Percentiles rank a stretch among this genome's conserved stretches.
Conservation (phyloP, 2,888 invertebrate species). For the Sinhomidia bicolor region DNA sequence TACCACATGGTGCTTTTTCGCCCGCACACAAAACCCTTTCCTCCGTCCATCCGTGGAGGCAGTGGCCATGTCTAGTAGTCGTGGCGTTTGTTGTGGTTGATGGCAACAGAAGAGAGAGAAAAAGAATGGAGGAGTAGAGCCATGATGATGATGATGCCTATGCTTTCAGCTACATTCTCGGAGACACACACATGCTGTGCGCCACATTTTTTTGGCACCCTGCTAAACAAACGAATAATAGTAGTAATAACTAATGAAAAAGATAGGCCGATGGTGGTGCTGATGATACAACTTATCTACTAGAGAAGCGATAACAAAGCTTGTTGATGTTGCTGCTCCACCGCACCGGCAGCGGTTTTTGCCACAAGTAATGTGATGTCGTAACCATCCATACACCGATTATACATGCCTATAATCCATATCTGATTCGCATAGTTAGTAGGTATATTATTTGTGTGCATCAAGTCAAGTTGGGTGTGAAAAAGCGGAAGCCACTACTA, state of each 20-base stretch:
- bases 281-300: constrained; percentile 8
- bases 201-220: constrained; percentile 24
- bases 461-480: background rate
- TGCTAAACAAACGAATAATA: background rate
- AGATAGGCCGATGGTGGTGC: background rate
- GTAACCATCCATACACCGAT: background rate
- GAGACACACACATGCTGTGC: constrained; percentile 21
- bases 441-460: no score
- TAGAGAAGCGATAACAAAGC: background rate
- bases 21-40: background rate
- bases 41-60: constrained; percentile 26
- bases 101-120: background rate
- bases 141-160: no score
- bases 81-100: background rate
- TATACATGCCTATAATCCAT: no score
- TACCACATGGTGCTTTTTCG: background rate
- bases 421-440: no score
- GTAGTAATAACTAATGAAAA: background rate
- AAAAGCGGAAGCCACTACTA: background rate
- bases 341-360: background rate
- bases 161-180: no score
- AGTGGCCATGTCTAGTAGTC: background rate
- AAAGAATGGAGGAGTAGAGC: no score
- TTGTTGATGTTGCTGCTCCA: background rate
- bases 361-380: background rate